These are phyloP conservation scores for Choloepus hoffmanni DNA, from an alignment of 2,113 vertebrate species.

Conservation along the genomic window DNA sequence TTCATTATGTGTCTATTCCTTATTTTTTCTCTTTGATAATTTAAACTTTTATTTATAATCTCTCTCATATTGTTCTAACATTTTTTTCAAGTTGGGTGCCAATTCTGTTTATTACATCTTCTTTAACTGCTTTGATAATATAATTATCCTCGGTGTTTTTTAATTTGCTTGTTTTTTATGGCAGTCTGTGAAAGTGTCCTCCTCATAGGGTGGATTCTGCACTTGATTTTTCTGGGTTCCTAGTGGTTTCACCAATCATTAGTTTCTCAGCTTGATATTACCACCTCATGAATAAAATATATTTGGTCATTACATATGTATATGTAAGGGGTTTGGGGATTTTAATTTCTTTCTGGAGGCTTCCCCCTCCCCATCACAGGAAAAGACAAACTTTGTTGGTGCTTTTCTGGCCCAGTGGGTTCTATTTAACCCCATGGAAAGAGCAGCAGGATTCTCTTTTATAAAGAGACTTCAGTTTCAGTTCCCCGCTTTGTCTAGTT, in stretches of 20 bases:
- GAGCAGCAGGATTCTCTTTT: neutral
- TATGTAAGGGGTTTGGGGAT: neutral
- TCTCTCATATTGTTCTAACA: neutral
- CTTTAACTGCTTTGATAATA: conserved; percentile 9
- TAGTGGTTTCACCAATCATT: neutral
- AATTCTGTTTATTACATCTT: neutral
- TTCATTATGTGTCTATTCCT: conserved; percentile 9
- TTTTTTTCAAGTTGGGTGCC: neutral
- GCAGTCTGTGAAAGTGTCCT: neutral
- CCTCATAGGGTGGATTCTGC: neutral
- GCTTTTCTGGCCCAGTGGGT: neutral
- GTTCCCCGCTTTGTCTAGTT: neutral
- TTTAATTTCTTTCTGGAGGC: neutral
- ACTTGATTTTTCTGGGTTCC: neutral
- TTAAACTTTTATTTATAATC: neutral
- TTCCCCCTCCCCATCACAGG: neutral
- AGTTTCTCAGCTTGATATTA: neutral
- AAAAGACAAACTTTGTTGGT: neutral
- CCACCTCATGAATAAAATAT: neutral
- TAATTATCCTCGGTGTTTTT: neutral
- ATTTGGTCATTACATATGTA: neutral
- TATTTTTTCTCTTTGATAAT: conserved; percentile 26
- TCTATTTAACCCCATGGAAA: neutral
- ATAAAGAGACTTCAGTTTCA: neutral
- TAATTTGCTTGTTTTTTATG: neutral